Conservation (phyloP, 1,140 invertebrate species). For the Brachystomella parvula region DNA sequence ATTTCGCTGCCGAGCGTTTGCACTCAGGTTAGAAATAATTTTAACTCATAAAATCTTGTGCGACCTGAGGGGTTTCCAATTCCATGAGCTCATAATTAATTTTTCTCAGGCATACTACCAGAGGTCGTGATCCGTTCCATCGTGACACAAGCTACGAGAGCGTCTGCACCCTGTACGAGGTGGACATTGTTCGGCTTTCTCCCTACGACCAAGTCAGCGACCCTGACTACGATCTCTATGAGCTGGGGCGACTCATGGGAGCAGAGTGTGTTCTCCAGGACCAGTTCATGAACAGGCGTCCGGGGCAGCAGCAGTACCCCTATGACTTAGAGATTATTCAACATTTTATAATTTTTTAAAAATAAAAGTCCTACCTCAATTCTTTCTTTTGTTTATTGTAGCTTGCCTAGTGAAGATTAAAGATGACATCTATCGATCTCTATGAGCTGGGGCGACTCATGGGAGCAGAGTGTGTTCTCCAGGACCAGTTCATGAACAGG, state of each 20-base stretch:
- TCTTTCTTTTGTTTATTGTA: slow-evolving; percentile 15
- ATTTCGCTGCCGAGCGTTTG: slow-evolving; percentile 34
- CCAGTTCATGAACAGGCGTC: slow-evolving; percentile 28
- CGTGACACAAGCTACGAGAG: slow-evolving; percentile 11
- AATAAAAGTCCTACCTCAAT: too few relatives aligned
- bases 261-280: slow-evolving; percentile 33
- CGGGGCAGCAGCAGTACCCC: slow-evolving; percentile 11
- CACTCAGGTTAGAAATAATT: slow-evolving; percentile 25
- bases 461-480: slow-evolving; percentile 31
- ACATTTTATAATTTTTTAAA: not conserved
- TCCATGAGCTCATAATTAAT: slow-evolving; percentile 3
- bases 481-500: slow-evolving; percentile 30
- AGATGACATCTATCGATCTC: slow-evolving; percentile 30
- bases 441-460: slow-evolving; percentile 36
- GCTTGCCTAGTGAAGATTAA: slow-evolving; percentile 28
- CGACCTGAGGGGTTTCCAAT: too few relatives aligned
- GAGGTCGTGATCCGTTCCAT: slow-evolving; percentile 31
- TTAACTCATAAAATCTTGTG: not conserved
- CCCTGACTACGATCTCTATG: slow-evolving; percentile 34
- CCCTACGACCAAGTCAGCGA: slow-evolving; percentile 27
- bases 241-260: slow-evolving; percentile 35
- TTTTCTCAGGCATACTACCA: slow-evolving; percentile 25
- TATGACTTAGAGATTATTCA: not conserved
- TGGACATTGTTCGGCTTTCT: slow-evolving; percentile 29
- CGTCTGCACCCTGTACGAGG: slow-evolving; percentile 31